These are phyloP conservation scores for Crossocerus cetratus DNA, from an alignment of 2,888 invertebrate genomes.

Conservation along the genomic window DNA sequence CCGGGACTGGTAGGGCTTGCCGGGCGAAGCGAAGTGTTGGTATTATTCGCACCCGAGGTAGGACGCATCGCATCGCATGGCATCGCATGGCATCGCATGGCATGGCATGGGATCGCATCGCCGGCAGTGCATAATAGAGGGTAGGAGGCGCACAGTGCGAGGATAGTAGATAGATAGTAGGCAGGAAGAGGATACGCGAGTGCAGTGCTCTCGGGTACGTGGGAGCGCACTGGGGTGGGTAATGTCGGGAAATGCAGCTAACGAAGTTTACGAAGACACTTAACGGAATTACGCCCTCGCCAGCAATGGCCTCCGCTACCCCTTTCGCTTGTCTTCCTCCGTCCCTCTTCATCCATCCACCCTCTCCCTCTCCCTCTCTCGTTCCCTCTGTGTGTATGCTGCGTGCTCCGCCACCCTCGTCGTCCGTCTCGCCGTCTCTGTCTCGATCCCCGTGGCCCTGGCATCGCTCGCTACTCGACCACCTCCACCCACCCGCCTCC, in stretches of 20 bases:
- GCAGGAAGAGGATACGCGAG: not conserved
- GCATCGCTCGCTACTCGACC: constrained; percentile 8
- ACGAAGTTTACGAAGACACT: constrained; percentile 74
- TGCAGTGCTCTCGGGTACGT: constrained; percentile 31
- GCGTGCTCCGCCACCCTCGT: not conserved
- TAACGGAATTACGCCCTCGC: constrained; percentile 68
- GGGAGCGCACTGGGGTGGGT: constrained; percentile 53
- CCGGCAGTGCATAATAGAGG: not conserved
- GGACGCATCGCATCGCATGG: not conserved
- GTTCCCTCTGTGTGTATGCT: not conserved
- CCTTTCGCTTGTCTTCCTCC: not conserved
- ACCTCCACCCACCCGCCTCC: constrained; percentile 19
- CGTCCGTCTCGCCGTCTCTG: not conserved
- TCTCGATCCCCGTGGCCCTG: constrained; percentile 7
- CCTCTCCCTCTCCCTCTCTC: constrained; percentile 16
- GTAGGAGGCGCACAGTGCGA: not conserved
- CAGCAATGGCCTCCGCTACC: constrained; percentile 51
- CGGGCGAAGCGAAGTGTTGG: not conserved
- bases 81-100: too few relatives aligned
- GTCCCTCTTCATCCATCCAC: constrained; percentile 5
- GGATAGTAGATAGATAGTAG: not conserved
- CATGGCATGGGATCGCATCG: too few relatives aligned
- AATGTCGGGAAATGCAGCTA: constrained; percentile 70
- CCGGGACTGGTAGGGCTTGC: too few relatives aligned
- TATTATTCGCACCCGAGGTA: not conserved